Evolutionary conservation across 2,797 vertebrate species (phyloP).

Genomic region (Oreortyx pictus): DNA sequence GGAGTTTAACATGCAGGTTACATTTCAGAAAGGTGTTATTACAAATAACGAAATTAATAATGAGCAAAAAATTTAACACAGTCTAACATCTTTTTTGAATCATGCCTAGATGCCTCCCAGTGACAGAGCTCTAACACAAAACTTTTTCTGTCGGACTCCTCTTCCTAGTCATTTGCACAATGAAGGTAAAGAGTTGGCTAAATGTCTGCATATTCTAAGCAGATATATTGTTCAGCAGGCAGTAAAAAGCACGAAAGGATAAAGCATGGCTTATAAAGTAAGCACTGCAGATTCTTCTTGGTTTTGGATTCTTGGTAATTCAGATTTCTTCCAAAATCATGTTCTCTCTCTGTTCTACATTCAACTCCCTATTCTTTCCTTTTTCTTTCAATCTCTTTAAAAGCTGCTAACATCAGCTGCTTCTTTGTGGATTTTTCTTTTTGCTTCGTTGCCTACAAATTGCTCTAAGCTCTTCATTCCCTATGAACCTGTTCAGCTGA

Average conservation of each 20-base stretch:
- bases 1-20: neutral
- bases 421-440: constrained; percentile 77
- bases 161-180: neutral
- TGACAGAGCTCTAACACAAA: constrained; percentile 14
- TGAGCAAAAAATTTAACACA: neutral
- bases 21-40: constrained; percentile 14
- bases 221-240: neutral
- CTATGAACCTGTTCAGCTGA: constrained; percentile 72
- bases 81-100: neutral
- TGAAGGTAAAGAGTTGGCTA: neutral
- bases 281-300: constrained; percentile 25
- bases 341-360: constrained; percentile 55
- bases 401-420: constrained; percentile 77
- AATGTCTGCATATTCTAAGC: constrained; percentile 1
- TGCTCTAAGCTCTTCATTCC: constrained; percentile 78
- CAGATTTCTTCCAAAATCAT: constrained; percentile 44
- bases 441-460: constrained; percentile 79
- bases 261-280: constrained; percentile 35
- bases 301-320: constrained; percentile 44
- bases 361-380: constrained; percentile 17
- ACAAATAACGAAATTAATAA: neutral
- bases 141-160: neutral
- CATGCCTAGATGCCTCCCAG: neutral
- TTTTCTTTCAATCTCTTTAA: constrained; percentile 62
- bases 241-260: constrained; percentile 30